phyloP scores from a whole-genome alignment of 2,797 vertebrate species.

The Xenops minutus region DNA sequence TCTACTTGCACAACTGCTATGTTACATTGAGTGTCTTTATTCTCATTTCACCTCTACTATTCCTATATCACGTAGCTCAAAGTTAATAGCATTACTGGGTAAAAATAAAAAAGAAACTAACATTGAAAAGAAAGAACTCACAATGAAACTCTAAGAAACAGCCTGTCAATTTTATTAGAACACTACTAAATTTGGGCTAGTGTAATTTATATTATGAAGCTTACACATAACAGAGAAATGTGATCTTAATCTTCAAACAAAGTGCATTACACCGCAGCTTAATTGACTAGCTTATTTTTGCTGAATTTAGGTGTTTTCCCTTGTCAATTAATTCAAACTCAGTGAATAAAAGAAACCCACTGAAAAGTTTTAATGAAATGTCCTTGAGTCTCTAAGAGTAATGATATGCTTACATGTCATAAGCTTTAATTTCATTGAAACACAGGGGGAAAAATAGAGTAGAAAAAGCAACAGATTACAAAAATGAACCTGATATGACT shows the following conservation, averaged over 20 bases:
- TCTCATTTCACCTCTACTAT: not conserved
- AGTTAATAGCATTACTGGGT: not conserved
- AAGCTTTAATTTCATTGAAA: not conserved
- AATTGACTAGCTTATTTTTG: not conserved
- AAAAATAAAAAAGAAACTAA: not conserved
- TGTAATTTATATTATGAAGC: not conserved
- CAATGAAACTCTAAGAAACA: not conserved
- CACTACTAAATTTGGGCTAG: not conserved
- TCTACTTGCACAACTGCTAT: not conserved
- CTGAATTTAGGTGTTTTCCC: not conserved
- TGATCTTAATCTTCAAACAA: not conserved
- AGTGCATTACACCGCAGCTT: not conserved
- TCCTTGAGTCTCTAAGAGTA: not conserved
- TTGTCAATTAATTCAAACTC: not conserved
- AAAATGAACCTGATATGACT: not conserved
- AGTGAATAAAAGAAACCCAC: not conserved
- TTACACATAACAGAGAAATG: not conserved
- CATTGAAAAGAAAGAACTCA: not conserved
- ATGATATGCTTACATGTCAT: not conserved
- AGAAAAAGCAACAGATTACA: not conserved
- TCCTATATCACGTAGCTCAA: not conserved
- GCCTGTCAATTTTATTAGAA: not conserved
- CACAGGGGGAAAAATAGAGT: not conserved
- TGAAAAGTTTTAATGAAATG: not conserved
- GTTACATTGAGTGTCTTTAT: not conserved